These are phyloP conservation scores for Stenolophus ochropezus DNA, from an alignment of 2,888 invertebrate genomes.

Conservation along the genomic window DNA sequence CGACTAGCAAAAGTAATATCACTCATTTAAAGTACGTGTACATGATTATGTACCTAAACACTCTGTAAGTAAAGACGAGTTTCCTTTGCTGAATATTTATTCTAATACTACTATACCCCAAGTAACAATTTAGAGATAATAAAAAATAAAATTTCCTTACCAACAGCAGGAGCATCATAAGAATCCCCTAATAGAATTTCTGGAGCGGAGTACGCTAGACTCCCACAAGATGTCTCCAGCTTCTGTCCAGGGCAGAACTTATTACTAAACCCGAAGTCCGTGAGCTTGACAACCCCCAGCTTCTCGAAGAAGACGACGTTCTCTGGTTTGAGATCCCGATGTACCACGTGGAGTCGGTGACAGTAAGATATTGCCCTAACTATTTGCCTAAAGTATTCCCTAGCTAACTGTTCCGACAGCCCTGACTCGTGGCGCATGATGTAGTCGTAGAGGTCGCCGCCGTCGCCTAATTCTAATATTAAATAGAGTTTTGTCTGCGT, in stretches of 20 bases:
- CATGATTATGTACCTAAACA: too few relatives aligned
- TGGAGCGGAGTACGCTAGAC: constrained; percentile 98
- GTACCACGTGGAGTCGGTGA: constrained; percentile 91
- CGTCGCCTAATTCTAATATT: constrained; percentile 98
- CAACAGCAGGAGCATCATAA: constrained; percentile 98
- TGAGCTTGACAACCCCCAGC: constrained; percentile 96
- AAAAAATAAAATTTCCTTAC: constrained; percentile 78
- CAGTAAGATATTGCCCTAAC: constrained; percentile 98
- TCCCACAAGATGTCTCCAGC: constrained; percentile 98
- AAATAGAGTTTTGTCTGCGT: constrained; percentile 98
- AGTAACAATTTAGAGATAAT: neutral
- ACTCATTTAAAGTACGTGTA: too few relatives aligned
- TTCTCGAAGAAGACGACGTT: constrained; percentile 99
- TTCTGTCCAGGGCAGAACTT: constrained; percentile 97
- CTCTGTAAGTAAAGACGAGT: too few relatives aligned
- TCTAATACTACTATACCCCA: neutral
- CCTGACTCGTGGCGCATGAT: constrained; percentile 97
- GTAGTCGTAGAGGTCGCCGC: constrained; percentile 98
- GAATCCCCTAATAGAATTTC: constrained; percentile 99
- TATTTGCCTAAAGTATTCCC: constrained; percentile 97
- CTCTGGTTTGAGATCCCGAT: constrained; percentile 98
- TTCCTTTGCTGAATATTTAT: too few relatives aligned
- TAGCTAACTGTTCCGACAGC: constrained; percentile 86
- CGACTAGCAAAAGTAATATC: too few relatives aligned
- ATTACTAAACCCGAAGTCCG: constrained; percentile 99